Evolutionary conservation across 2,113 vertebrate species (phyloP), one percentile per base, ranked within the genome.

Genomic region (Prionailurus viverrinus): DNA sequence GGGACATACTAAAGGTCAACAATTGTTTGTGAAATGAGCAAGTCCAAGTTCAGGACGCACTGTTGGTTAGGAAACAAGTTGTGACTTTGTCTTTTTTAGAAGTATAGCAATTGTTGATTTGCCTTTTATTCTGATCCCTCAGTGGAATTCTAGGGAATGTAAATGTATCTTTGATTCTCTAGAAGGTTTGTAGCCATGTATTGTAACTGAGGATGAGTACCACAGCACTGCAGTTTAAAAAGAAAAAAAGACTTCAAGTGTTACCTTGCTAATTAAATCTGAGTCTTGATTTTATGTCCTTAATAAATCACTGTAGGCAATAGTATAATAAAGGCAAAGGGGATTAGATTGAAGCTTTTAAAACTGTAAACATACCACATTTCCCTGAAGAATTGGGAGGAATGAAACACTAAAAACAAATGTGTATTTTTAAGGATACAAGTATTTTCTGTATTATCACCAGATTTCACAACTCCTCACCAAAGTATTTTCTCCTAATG

Each of bases 261-360:
- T 97, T 25, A 1, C 79, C 7, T 94, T 89, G 82, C 23, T 53
- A 79, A 71, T 92, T 94, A 97, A 97, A 97, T 15, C 2, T 68
- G 61, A 92, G 51, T 65, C 39, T 95, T 19, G 48, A 97, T 65
- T 39, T 41, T 69, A 84, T 68, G 68, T 96, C 95, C 92, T 93
- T 9, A 96, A 74, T 9, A 96, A 74, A 93, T 27, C 33, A 85
- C 45, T 63, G 4, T 78, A 71, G 76, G 5, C 82, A 89, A 73
- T n/a, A 82, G 15, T 76, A 89, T 86, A 95, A 69, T 88, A 73
- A 85, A 41, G 31, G 92, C 61, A 80, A 33, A 95, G 76, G 95
- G 58, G 36, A 45, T 45, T 76, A 41, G 88, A 74, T 48, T 5
- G 10, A 98, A 95, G 84, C 82, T 2, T 69, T 97, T 97, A 93